Base-by-base conservation (phyloP, 2,113 vertebrate species). In the Pygathrix nemaeus region DNA sequence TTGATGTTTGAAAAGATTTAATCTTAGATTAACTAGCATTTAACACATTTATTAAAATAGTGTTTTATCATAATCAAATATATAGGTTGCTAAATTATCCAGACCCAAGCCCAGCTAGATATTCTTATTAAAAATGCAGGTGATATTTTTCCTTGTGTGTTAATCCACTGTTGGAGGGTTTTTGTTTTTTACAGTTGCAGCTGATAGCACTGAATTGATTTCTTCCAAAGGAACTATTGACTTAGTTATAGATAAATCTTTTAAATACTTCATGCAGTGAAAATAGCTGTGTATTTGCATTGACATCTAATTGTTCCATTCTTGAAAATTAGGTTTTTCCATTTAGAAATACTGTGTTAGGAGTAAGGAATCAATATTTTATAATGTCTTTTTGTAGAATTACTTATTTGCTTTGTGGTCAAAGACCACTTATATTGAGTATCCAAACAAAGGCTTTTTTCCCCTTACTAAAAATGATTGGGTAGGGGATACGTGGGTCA, bases 221-320 rank as follows among this genome's bases (percentile, higher is more conserved):
- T 97, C 75, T 97, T 94, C 40, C 38, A 89, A 57, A 97, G 94
- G 81, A 96, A 52, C 16, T 95, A 55, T 83, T 97, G 72, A 82
- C 70, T 76, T 70, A 35, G 32, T 97, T 97, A 97, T 95, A 97
- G 90, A 93, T 96, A 88, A 96, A 92, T 97, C 55, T 93, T 97
- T 45, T 12, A 94, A 92, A 96, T 97, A 57, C 27, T 96, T 2
- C 90, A 16, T 86, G 79, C 66, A 88, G 8, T 96, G 75, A 98
- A 97, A 98, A 96, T 93, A 81, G 45, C 91, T 96, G 0, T 95
- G 17, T 59, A 35, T 97, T 97, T 98, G 76, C 55, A 96, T 59
- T 93, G 84, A 66, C 66, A 92, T 98, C 30, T 97, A 83, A 95
- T 97, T 95, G 66, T 94, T 85, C 40, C 38, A 59, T 92, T 93